Conservation (phyloP, 2,888 invertebrate species). For the Priocnemis perturbator region DNA sequence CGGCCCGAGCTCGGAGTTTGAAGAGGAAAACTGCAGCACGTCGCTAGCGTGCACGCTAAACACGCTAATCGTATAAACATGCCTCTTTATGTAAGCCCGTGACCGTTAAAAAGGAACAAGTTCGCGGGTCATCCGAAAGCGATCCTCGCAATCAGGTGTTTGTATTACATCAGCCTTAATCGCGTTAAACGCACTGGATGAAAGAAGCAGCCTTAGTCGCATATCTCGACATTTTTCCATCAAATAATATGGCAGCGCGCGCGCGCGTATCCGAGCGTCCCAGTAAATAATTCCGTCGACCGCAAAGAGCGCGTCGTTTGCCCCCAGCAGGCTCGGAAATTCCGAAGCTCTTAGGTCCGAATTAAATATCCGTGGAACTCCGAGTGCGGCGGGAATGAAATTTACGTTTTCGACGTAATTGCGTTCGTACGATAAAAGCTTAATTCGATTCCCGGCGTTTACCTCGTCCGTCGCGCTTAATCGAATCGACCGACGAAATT, state of each 20-base stretch:
- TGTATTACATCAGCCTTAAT: conserved; percentile 56
- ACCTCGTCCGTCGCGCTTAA: too few species aligned
- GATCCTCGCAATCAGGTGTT: conserved; percentile 62
- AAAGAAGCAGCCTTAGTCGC: conserved; percentile 5
- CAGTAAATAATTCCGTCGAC: too few species aligned
- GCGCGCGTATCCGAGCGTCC: neutral
- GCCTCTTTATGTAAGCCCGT: too few species aligned
- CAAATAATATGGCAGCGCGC: neutral
- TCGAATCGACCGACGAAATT: too few species aligned
- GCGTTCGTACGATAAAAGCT: too few species aligned
- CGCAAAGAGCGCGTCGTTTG: too few species aligned
- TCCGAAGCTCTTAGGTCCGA: conserved; percentile 3
- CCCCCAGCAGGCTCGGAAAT: conserved; percentile 2
- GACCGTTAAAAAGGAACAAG: conserved; percentile 17
- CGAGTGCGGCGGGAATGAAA: neutral
- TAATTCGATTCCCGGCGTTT: too few species aligned
- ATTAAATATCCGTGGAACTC: neutral
- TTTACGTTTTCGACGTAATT: too few species aligned
- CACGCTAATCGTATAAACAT: conserved; percentile 5
- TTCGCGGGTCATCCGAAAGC: conserved; percentile 40
- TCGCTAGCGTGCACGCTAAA: too few species aligned
- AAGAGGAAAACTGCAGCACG: too few species aligned
- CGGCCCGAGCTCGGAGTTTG: too few species aligned
- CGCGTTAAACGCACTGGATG: conserved; percentile 1
- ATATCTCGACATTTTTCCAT: neutral